phyloP scores from a whole-genome alignment of 2,888 invertebrate genomes.

The Piscicola geometra region DNA sequence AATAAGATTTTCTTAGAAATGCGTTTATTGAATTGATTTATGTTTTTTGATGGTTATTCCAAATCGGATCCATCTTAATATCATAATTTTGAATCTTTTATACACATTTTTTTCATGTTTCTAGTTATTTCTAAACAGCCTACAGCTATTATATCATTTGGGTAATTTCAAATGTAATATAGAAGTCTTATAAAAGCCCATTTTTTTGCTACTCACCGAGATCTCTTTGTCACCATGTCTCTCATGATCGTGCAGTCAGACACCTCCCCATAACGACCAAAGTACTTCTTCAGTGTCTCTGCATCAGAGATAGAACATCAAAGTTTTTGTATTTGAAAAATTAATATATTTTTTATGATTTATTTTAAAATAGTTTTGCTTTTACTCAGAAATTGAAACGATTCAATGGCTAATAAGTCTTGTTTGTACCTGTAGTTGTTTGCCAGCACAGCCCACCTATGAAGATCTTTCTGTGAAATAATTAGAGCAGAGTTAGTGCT shows the following conservation, averaged over 20 bases:
- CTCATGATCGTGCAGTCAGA: constrained; percentile 32
- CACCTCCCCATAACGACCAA: constrained; percentile 28
- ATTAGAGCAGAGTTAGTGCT: no score
- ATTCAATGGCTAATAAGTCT: no score
- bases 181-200: no score
- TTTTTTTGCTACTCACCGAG: constrained; percentile 20
- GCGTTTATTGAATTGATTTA: no score
- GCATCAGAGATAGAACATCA: neutral
- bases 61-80: no score
- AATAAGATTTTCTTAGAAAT: no score
- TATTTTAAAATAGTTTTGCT: neutral
- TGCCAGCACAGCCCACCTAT: constrained; percentile 33
- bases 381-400: neutral
- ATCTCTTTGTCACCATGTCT: constrained; percentile 32
- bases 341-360: neutral
- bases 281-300: constrained; percentile 30
- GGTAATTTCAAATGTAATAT: no score
- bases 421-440: constrained; percentile 32
- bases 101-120: no score
- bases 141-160: no score
- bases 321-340: neutral
- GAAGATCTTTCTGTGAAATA: constrained; percentile 25
- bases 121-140: no score
- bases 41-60: no score
- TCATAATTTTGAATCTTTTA: no score